A percentile compares a stretch with the other conserved stretches of the same genome.
These are phyloP conservation scores for Phylloscopus collybita DNA, from an alignment of 2,797 vertebrate species.

Conservation along the genomic window DNA sequence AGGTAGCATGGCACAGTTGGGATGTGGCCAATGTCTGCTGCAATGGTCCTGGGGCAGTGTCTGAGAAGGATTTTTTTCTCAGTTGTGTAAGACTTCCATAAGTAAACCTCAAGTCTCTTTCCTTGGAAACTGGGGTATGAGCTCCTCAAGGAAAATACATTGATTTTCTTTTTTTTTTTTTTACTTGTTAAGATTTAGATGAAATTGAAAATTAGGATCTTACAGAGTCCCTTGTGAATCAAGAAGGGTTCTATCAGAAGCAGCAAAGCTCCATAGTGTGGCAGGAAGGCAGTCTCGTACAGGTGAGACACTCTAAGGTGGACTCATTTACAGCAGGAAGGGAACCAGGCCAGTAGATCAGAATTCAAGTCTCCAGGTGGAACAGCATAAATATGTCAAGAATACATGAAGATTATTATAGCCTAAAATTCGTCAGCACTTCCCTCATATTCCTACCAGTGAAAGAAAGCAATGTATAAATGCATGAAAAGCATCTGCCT, in stretches of 20 bases:
- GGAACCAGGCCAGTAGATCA: not conserved
- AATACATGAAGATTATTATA: not conserved
- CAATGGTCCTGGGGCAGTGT: not conserved
- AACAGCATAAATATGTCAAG: not conserved
- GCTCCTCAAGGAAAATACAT: not conserved
- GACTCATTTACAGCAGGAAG: not conserved
- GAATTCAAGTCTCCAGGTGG: not conserved
- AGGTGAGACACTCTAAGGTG: rapidly evolving
- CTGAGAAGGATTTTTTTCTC: not conserved
- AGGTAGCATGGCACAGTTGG: rapidly evolving
- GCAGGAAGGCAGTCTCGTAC: not conserved
- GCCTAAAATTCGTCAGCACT: not conserved
- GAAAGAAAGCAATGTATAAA: not conserved
- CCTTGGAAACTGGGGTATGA: not conserved
- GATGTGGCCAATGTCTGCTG: not conserved
- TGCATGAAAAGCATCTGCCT: not conserved
- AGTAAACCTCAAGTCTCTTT: not conserved
- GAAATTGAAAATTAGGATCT: not conserved
- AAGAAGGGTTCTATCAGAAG: not conserved
- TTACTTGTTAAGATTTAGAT: not conserved
- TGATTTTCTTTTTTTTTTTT: not conserved
- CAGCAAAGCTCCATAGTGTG: not conserved
- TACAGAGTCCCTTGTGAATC: not conserved
- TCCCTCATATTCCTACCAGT: not conserved
- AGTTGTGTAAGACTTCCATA: not conserved